Percentiles rank a stretch among this genome's conserved stretches.
Conservation (phyloP, 1,140 invertebrate genomes). For the Ericerus pela region DNA sequence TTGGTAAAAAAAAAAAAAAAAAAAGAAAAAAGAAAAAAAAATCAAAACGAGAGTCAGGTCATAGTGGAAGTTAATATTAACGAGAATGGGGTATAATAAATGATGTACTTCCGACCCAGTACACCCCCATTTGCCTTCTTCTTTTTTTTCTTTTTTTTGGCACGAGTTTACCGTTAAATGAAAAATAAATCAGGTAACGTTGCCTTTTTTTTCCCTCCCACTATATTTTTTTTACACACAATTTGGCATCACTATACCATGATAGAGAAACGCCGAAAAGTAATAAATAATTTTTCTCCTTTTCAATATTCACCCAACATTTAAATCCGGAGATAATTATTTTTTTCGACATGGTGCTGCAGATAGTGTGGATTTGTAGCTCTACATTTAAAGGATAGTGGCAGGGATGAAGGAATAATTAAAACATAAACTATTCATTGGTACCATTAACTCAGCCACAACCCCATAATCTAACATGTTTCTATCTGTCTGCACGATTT, state of each 20-base stretch:
- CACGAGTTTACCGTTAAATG: constrained; percentile 8
- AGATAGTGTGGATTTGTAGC: too few species aligned
- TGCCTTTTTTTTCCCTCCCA: constrained; percentile 7
- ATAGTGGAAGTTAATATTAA: constrained; percentile 11
- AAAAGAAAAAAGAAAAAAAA: too few species aligned
- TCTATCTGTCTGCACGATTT: too few species aligned
- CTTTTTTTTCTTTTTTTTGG: too few species aligned
- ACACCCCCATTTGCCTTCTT: background rate
- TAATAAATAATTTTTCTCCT: constrained; percentile 6
- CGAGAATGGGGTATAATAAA: constrained; percentile 8
- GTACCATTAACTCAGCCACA: too few species aligned
- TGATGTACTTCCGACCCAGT: constrained; percentile 8
- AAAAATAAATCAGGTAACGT: constrained; percentile 12
- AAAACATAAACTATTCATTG: too few species aligned
- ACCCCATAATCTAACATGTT: too few species aligned
- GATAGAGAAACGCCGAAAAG: background rate
- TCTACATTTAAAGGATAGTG: too few species aligned
- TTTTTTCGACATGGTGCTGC: too few species aligned
- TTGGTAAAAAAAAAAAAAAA: background rate
- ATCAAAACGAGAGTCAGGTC: background rate
- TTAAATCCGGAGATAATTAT: background rate
- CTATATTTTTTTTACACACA: too few species aligned
- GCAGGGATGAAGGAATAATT: too few species aligned
- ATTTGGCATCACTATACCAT: background rate
- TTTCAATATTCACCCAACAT: constrained; percentile 5